Conservation (phyloP, 2,888 invertebrate genomes). For the Epinotia brunnichana region DNA sequence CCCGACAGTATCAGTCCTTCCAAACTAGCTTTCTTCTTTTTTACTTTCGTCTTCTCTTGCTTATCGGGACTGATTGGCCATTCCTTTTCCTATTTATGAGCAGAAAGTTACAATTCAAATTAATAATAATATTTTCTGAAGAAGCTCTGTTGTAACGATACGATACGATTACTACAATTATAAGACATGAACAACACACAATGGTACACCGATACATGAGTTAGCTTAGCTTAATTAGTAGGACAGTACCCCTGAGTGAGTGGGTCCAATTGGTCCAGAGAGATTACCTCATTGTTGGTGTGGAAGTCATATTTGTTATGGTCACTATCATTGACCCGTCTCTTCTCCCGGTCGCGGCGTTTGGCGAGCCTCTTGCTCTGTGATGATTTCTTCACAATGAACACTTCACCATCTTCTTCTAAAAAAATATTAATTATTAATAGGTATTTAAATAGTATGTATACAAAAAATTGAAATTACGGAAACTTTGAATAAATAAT, state of each 20-base stretch:
- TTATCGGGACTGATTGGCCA: conserved; percentile 51
- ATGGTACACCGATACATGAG: not conserved
- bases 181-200: not conserved
- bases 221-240: not conserved
- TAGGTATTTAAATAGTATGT: not conserved
- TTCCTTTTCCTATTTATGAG: conserved; percentile 57
- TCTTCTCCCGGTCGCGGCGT: conserved; percentile 90
- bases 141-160: not conserved
- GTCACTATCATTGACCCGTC: conserved; percentile 67
- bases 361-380: conserved; percentile 95
- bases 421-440: conserved; percentile 57
- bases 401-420: conserved; percentile 92
- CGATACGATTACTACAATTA: not conserved
- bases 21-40: conserved; percentile 75
- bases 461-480: no score
- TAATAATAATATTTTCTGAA: not conserved
- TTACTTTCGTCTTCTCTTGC: conserved; percentile 55
- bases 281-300: conserved; percentile 64
- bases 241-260: not conserved
- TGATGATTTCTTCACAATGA: conserved; percentile 97
- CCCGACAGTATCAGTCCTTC: conserved; percentile 89
- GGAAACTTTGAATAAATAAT: no score
- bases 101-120: not conserved
- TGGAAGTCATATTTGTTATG: conserved; percentile 75
- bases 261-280: not conserved